Evolutionary conservation across 1,140 invertebrate species (phyloP).

Genomic region (Drosophila setifemur): DNA sequence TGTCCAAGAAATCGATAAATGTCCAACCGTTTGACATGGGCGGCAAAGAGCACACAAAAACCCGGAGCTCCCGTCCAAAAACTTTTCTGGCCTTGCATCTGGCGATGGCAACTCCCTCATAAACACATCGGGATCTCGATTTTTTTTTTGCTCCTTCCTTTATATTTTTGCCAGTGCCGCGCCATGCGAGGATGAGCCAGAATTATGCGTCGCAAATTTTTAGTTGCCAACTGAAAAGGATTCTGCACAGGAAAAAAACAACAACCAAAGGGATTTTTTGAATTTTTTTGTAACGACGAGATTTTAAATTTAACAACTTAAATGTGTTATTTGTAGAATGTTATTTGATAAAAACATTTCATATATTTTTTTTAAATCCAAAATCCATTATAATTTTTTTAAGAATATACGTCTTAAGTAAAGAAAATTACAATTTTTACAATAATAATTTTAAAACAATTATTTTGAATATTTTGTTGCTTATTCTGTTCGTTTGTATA

Average conservation of each 20-base stretch:
- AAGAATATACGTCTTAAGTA: no score
- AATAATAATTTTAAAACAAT: no score
- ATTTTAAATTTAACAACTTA: no score
- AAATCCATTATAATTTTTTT: no score
- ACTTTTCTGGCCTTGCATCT: conserved; percentile 22
- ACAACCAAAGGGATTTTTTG: no score
- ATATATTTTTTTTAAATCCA: no score
- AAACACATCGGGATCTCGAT: conserved; percentile 18
- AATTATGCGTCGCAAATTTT: conserved; percentile 58
- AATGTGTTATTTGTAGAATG: no score
- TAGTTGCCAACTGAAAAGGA: conserved; percentile 16
- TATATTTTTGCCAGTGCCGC: not conserved
- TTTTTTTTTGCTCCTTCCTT: conserved; percentile 22
- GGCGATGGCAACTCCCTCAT: conserved; percentile 23
- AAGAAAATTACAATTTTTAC: no score
- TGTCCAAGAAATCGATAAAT: conserved; percentile 52
- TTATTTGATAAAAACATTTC: no score
- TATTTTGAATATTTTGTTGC: no score
- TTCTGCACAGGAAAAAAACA: conserved; percentile 1
- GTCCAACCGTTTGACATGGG: conserved; percentile 29
- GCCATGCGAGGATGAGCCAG: conserved; percentile 14
- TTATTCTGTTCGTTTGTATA: no score
- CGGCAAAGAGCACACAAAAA: not conserved
- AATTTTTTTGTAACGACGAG: no score
- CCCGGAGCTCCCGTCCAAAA: not conserved